Evolutionary conservation across 2,888 invertebrate species (phyloP).

Genomic region (Eupsilia transversa): DNA sequence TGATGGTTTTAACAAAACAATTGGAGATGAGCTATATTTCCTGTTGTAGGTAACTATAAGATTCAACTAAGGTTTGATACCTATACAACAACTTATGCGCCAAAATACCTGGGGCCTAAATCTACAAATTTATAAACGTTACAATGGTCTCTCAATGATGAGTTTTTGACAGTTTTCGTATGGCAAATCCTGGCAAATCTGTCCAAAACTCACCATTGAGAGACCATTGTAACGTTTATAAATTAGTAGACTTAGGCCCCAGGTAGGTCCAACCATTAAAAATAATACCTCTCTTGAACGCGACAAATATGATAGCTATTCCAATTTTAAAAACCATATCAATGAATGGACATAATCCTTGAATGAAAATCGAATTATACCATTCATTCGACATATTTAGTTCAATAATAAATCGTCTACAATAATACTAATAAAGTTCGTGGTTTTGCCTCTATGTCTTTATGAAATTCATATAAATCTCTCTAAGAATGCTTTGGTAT

Average conservation of each 20-base stretch:
- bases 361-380: conserved; percentile 62
- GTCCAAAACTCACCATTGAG: too few relatives aligned
- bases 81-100: neutral
- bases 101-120: too few relatives aligned
- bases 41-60: neutral
- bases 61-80: neutral
- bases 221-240: too few relatives aligned
- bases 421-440: conserved; percentile 63
- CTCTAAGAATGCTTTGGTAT: conserved; percentile 60
- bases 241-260: too few relatives aligned
- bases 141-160: too few relatives aligned
- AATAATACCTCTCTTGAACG: neutral
- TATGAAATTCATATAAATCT: conserved; percentile 86
- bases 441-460: conserved; percentile 77
- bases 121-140: too few relatives aligned
- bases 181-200: too few relatives aligned
- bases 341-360: conserved; percentile 45
- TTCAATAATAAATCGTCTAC: conserved; percentile 66
- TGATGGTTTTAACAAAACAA: neutral
- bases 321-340: conserved; percentile 53
- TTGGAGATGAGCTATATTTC: neutral
- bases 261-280: neutral
- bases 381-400: conserved; percentile 57
- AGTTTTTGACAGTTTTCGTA: too few relatives aligned
- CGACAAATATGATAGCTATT: conserved; percentile 28